phyloP scores from a whole-genome alignment of 2,888 invertebrate species.

The Hypolimnas misippus region DNA sequence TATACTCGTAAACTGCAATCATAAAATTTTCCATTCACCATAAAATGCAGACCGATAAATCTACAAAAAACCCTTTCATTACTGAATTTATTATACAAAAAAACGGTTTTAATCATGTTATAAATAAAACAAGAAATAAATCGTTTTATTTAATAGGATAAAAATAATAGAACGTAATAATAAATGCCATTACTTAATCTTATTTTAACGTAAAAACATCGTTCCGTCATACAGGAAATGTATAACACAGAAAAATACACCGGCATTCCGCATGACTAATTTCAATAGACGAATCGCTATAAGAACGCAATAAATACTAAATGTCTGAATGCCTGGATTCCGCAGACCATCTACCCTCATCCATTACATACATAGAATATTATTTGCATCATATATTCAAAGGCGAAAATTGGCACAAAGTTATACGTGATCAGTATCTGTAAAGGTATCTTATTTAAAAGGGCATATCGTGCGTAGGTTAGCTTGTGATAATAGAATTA shows the following conservation, averaged over 20 bases:
- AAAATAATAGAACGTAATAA: neutral
- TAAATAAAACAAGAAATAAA: no score
- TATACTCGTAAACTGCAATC: neutral
- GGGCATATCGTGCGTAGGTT: no score
- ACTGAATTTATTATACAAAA: no score
- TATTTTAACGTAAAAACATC: neutral
- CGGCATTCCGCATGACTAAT: neutral
- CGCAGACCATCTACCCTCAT: neutral
- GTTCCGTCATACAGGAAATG: neutral
- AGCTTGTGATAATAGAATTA: no score
- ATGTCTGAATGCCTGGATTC: constrained; percentile 7
- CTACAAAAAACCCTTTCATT: no score
- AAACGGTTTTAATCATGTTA: no score
- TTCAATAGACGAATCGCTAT: constrained; percentile 10
- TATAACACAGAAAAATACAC: neutral
- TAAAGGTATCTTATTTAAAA: neutral
- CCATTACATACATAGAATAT: constrained; percentile 4
- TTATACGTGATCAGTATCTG: neutral
- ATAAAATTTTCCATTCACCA: no score
- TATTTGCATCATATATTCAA: neutral
- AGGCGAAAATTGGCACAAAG: neutral
- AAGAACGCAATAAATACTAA: constrained; percentile 5
- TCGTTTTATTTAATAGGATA: neutral
- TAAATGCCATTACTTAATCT: neutral
- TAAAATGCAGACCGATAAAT: no score